phyloP scores from a whole-genome alignment of 2,113 vertebrate species.

The Onychostruthus taczanowskii region DNA sequence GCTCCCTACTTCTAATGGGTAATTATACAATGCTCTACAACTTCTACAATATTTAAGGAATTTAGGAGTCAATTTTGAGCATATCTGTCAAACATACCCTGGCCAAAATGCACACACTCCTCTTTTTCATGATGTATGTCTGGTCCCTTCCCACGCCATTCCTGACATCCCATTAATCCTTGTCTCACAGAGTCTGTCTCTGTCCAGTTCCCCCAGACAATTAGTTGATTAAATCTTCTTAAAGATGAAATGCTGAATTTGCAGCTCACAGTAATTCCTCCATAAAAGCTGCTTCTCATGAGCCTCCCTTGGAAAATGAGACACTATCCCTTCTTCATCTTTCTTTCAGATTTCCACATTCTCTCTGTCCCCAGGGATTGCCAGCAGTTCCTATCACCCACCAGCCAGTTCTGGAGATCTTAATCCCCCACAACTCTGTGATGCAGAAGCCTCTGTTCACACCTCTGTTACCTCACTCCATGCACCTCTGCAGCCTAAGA shows the following conservation, averaged over 20 bases:
- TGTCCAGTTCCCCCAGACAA: background rate
- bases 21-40: background rate
- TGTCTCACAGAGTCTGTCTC: background rate
- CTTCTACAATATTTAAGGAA: background rate
- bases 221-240: background rate
- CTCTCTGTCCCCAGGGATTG: background rate
- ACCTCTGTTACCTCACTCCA: background rate
- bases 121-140: background rate
- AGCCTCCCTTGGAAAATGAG: background rate
- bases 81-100: background rate
- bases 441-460: background rate
- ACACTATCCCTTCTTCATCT: background rate
- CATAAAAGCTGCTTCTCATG: background rate
- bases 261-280: background rate
- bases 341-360: background rate
- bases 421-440: accelerated
- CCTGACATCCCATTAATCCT: background rate
- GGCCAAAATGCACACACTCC: background rate
- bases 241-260: slow-evolving; percentile 17
- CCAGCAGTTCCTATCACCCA: background rate
- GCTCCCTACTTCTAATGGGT: background rate
- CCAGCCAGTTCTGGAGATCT: background rate
- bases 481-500: background rate
- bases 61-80: background rate
- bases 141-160: background rate